Conservation (phyloP, 2,888 invertebrate genomes). For the Hirtodrosophila trivittata region DNA sequence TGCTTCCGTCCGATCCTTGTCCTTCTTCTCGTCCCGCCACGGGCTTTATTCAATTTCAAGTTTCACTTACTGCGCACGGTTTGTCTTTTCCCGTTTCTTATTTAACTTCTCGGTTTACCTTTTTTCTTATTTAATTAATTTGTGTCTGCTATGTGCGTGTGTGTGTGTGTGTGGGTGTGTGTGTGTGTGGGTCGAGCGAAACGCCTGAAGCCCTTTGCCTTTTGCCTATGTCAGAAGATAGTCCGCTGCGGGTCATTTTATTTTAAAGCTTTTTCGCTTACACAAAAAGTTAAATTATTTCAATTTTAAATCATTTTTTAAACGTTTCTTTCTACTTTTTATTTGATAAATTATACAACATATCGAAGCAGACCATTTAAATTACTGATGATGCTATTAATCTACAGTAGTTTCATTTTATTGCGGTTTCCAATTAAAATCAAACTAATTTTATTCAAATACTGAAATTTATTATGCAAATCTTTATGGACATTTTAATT, state of each 20-base stretch:
- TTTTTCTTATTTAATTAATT: conserved; percentile 79
- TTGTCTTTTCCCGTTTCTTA: conserved; percentile 76
- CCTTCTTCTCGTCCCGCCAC: conserved; percentile 18
- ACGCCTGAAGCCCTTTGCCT: conserved; percentile 50
- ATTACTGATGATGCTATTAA: conserved; percentile 29
- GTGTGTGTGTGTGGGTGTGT: conserved; percentile 4
- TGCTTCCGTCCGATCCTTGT: conserved; percentile 17
- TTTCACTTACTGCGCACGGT: conserved; percentile 68
- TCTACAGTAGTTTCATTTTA: conserved; percentile 38
- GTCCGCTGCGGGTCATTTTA: conserved; percentile 66
- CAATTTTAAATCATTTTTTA: conserved; percentile 17
- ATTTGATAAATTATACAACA: neutral
- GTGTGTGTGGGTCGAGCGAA: conserved; percentile 9
- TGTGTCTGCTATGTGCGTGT: conserved; percentile 46
- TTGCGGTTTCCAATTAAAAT: conserved; percentile 27
- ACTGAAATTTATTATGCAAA: conserved; percentile 49
- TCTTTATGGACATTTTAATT: conserved; percentile 30
- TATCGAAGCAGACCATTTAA: no score
- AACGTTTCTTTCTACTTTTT: neutral
- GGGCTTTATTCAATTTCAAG: conserved; percentile 78
- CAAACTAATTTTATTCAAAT: conserved; percentile 35
- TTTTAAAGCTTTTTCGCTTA: conserved; percentile 46
- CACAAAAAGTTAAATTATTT: conserved; percentile 10
- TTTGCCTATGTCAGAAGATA: conserved; percentile 51
- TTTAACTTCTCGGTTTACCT: conserved; percentile 79